Evolutionary conservation across 2,113 vertebrate species (phyloP), one percentile per base, ranked within the genome.

Genomic region (Ptychochromis oligacanthus): DNA sequence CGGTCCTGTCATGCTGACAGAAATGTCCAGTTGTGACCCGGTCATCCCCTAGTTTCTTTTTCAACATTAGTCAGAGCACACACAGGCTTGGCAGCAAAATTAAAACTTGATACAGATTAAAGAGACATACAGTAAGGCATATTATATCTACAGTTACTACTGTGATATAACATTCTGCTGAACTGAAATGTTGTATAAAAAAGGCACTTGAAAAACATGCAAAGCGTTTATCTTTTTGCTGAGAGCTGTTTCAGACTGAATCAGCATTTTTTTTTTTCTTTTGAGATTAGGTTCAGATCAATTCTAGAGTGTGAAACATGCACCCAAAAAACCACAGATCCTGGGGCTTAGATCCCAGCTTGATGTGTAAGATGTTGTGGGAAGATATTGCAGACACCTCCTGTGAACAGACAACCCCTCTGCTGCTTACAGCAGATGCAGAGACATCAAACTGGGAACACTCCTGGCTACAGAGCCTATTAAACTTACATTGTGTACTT

Each of bases 361-460:
- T 79, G 87, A 84, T 76, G 76, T 67, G 76, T 84, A 59, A 82
- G 78, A 85, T 79, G 87, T 65, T 79, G 82, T 88, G 40, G 49
- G 81, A 82, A 81, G 78, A 79, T 85, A 59, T 60, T 87, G 80
- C 75, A 49, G 80, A 77, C 79, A 12, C 90, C 89, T 82, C 79
- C 91, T 88, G 90, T 85, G 86, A 92, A 80, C 77, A 86, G 79
- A 81, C 79, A 81, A 75, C 26, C 60, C 80, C 72, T 85, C 80
- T 61, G 80, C 87, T 74, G 77, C 46, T 55, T 86, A 80, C 84
- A 89, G 79, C 84, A 87, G 67, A 78, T 88, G 83, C 81, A 86
- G 67, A 85, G 81, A 86, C 74, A 86, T 90, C 84, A 90, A 84
- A 83, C 83, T 77, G 59, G 58, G 91, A 84, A 89, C 80, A 80